Evolutionary conservation across 2,797 vertebrate genomes (phyloP), one percentile per base, ranked within the genome.

Genomic region (Malacoctenus gilli): DNA sequence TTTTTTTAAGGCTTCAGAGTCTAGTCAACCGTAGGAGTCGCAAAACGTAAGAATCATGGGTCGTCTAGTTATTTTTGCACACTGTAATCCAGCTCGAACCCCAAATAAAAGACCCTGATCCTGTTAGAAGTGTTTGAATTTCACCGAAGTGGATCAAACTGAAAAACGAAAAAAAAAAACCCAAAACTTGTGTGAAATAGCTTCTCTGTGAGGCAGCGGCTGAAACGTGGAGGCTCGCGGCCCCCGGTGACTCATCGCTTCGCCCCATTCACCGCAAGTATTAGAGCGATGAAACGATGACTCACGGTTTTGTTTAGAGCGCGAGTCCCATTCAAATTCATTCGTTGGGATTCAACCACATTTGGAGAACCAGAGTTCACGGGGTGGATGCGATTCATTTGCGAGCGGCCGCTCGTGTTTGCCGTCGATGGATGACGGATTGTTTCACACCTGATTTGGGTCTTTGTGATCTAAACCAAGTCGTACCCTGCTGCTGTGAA

Each of bases 101-200:
- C 36, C 44, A 21, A 75, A 79, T 64, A 77, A 77, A 75, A 21
- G 16, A 43, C 21, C 64, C n/a, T 46, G 31, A 5, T 57, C 23
- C 8, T 47, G 28, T 44, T 62, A 40, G 11, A 62, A 25, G 59
- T 46, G 11, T 59, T 54, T 14, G 18, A 37, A 67, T 75, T 79
- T 34, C 68, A 43, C 32, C 34, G 25, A 60, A 59, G 36, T 57
- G 28, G 60, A 73, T 15, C 37, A 21, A 14, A 54, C 19, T 15
- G 13, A 44, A 30, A 23, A 37, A 35, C 2, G 38, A 47, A 10
- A 38, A n/a, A n/a, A n/a, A n/a, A n/a, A n/a, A n/a, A n/a, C 21
- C 22, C 54, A 53, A 23, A 42, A 28, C 25, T 28, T 28, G 5
- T 2, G 25, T 28, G 6, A 6, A 28, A 28, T 52, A 56, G 32